Conservation (phyloP, 1,140 invertebrate species). For the Pemphigus obesinymphae region DNA sequence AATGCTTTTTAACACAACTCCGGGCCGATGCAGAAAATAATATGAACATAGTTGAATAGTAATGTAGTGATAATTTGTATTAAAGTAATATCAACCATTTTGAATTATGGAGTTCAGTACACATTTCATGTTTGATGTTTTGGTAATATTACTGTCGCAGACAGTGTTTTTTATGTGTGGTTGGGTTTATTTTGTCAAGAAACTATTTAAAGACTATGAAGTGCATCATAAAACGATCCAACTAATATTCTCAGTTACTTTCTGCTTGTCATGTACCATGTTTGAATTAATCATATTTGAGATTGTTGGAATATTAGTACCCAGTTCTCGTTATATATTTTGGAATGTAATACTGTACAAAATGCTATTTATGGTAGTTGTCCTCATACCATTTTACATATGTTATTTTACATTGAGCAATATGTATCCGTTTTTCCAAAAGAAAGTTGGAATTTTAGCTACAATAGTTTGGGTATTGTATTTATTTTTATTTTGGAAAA, state of each 20-base stretch:
- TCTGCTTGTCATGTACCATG: conserved; percentile 97
- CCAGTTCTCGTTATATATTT: conserved; percentile 90
- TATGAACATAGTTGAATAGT: background rate
- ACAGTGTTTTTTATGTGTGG: conserved; percentile 91
- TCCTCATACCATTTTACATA: conserved; percentile 95
- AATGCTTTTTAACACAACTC: background rate
- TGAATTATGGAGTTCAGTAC: conserved; percentile 13
- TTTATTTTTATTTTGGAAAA: conserved; percentile 97
- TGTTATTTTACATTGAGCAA: conserved; percentile 91
- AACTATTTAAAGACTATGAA: conserved; percentile 97
- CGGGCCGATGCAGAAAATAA: background rate
- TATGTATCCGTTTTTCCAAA: conserved; percentile 75
- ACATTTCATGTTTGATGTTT: conserved; percentile 17
- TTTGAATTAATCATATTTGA: conserved; percentile 99
- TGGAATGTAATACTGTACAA: conserved; percentile 91
- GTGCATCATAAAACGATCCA: conserved; percentile 91
- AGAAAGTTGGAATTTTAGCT: conserved; percentile 75
- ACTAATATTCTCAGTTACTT: conserved; percentile 93
- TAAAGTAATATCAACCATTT: background rate
- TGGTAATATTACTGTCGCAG: conserved; percentile 57
- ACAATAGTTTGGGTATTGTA: conserved; percentile 84
- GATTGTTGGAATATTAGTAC: conserved; percentile 85
- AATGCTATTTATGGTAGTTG: conserved; percentile 90
- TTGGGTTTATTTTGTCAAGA: conserved; percentile 98
- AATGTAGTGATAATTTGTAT: background rate